phyloP scores from a whole-genome alignment of 2,797 vertebrate species.

The Xiphophorus birchmanni region DNA sequence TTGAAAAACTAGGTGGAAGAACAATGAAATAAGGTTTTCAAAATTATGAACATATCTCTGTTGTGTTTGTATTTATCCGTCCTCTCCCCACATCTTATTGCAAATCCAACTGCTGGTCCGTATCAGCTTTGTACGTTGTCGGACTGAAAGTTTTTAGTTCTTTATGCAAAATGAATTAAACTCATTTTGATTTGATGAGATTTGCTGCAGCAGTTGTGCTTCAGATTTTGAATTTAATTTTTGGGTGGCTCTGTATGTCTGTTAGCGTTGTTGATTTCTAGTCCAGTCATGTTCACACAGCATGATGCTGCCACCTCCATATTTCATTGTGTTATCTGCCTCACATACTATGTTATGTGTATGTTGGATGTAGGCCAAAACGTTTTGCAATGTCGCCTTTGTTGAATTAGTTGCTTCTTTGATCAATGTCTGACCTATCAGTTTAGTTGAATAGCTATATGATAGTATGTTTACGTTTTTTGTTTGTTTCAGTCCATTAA shows the following conservation, averaged over 20 bases:
- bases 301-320: neutral
- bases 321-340: neutral
- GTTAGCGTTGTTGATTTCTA: neutral
- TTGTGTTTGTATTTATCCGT: neutral
- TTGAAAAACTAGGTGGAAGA: neutral
- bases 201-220: neutral
- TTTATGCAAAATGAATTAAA: too few species aligned
- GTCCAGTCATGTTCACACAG: neutral
- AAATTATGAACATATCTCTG: neutral
- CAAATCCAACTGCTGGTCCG: neutral
- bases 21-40: neutral
- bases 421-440: neutral
- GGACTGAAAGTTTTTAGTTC: neutral
- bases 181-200: too few species aligned
- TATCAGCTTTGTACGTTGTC: neutral
- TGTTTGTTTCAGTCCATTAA: neutral
- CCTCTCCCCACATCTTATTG: neutral
- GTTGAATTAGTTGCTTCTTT: neutral
- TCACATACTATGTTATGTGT: neutral
- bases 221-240: neutral
- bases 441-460: neutral
- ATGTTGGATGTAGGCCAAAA: neutral
- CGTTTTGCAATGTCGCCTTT: neutral
- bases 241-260: neutral
- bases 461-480: neutral